phyloP scores from a whole-genome alignment of 2,888 invertebrate genomes.

The Torymus tubicola region DNA sequence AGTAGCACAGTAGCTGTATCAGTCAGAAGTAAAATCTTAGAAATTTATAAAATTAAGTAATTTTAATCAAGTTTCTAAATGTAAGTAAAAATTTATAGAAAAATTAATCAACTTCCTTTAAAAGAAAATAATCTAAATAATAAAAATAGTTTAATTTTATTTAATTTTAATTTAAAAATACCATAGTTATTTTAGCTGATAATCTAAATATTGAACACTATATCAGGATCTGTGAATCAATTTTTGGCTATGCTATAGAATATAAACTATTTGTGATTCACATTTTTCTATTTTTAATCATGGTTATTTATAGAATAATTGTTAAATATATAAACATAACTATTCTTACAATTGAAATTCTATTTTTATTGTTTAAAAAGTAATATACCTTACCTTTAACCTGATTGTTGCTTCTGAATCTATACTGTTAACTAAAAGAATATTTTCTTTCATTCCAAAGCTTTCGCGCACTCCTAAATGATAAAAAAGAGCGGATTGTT shows the following conservation, averaged over 20 bases:
- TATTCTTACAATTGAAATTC: not conserved
- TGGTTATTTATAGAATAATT: not conserved
- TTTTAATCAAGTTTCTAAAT: not conserved
- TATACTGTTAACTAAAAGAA: slow-evolving; percentile 91
- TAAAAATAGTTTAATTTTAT: not conserved
- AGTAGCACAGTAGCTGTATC: too few species aligned
- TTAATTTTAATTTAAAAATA: too few species aligned
- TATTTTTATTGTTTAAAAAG: not conserved
- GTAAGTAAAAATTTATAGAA: not conserved
- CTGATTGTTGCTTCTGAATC: slow-evolving; percentile 92
- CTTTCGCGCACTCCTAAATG: slow-evolving; percentile 98
- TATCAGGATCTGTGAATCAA: slow-evolving; percentile 6
- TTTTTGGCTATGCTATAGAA: slow-evolving; percentile 10
- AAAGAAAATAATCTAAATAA: not conserved
- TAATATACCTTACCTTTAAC: slow-evolving; percentile 83
- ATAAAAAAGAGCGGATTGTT: slow-evolving; percentile 96
- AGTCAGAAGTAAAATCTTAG: not conserved
- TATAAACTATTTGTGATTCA: slow-evolving; percentile 11
- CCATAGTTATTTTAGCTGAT: not conserved
- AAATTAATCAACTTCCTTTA: too few species aligned
- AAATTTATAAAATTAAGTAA: not conserved
- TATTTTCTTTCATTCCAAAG: slow-evolving; percentile 97
- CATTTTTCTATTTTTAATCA: slow-evolving; percentile 17
- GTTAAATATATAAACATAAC: not conserved
- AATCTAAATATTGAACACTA: not conserved